Conservation (phyloP, 2,888 invertebrate species). For the Eretmocerus hayati region DNA sequence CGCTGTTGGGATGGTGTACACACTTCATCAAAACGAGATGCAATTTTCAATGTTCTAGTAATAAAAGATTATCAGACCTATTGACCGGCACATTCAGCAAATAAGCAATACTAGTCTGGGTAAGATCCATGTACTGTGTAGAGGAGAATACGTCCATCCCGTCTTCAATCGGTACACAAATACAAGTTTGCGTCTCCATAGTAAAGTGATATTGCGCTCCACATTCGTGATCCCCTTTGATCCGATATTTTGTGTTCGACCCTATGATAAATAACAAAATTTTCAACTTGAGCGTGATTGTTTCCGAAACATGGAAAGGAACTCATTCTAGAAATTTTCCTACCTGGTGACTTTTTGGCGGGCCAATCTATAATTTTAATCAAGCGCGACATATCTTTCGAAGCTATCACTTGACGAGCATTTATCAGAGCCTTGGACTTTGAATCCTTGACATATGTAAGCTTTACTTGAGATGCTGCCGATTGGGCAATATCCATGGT, state of each 20-base stretch:
- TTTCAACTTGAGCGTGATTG: not conserved
- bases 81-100: conserved; percentile 55
- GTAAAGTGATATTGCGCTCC: conserved; percentile 67
- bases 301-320: not conserved
- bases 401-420: conserved; percentile 33
- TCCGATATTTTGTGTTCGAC: conserved; percentile 46
- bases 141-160: conserved; percentile 61
- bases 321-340: not conserved
- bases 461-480: conserved; percentile 46
- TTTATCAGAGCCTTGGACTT: conserved; percentile 35
- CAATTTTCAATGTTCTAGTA: no score
- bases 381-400: conserved; percentile 29
- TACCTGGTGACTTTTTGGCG: not conserved
- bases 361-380: not conserved
- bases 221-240: conserved; percentile 53
- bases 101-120: conserved; percentile 53
- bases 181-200: conserved; percentile 66
- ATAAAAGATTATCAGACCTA: no score
- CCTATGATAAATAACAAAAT: conserved; percentile 23
- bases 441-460: conserved; percentile 9
- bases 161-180: conserved; percentile 65
- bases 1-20: no score
- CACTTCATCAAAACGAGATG: no score
- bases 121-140: conserved; percentile 59
- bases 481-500: conserved; percentile 53